Evolutionary conservation across 2,888 invertebrate species (phyloP), one percentile per base, ranked within the genome.

Genomic region (Euspilapteryx auroguttella): DNA sequence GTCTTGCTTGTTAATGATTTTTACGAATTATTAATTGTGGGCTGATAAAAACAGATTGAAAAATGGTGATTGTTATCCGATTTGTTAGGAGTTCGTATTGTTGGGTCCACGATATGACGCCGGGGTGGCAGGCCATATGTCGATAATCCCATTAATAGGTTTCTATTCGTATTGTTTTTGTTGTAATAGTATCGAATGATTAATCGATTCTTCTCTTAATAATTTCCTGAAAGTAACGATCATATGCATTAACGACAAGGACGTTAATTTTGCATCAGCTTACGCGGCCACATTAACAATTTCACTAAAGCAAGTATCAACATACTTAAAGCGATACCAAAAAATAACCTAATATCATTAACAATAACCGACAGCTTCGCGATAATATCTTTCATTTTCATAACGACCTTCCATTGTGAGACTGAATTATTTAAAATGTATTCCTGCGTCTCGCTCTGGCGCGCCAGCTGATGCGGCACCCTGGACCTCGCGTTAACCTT

Each of bases 1-100:
- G 68, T 69, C 64, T 63, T 54, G 59, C 49, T 55, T 51, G 59
- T 68, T 75, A 75, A 75, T 73, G 75, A 73, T 71, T 69, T 69
- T 68, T 63, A 68, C 65, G 68, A 57, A 65, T 69, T 73, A 75
- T 73, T 73, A 75, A 75, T 73, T 66, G 66, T 64, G 49, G 50
- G 38, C 45, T 45, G 55, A 61, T 63, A 63, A 59, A 61, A 63
- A 58, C 41, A 55, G 62, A 69, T 68, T 69, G 64, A 69, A 63
- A 65, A 64, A 66, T 69, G 61, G 54, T 55, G 52, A 57, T 55
- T 45, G 55, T 46, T 43, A 39, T 45, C 47, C 49, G 48, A 53
- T 56, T 55, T 55, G 55, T 55, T 45, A 39, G n/a, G n/a, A n/a
- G n/a, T n/a, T n/a, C n/a, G 43, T 42, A 41, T 36, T 40, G 41